Base-by-base conservation (phyloP, 1,140 invertebrate species). In the Pogonomyrmex barbatus region DNA sequence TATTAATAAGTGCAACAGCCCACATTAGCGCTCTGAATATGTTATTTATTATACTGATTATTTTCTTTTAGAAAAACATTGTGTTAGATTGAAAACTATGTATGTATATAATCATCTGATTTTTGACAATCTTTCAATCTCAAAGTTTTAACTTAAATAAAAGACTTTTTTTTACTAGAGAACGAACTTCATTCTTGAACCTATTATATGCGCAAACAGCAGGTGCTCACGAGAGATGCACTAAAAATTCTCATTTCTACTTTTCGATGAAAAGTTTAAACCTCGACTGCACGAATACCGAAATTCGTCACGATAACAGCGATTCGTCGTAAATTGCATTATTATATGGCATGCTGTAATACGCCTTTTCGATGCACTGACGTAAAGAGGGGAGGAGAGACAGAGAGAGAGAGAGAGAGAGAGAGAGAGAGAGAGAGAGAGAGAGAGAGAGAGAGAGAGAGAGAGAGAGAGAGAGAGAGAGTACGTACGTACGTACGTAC, bases 311-410 rank as follows among this genome's bases (percentile, higher is more conserved):
- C 79, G 79, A 83, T 75, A 73, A 83, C 54, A 62, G 42, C 68
- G 54, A 30, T 62, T 83, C 68, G 30, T n/a, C 68, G 79, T 83
- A 83, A 83, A 83, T 83, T 83, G 68, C 68, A 73, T 83, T 83
- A 83, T 83, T 83, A 83, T 82, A 82, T 75, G 33, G 79, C 54
- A 33, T 3, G 68, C 42, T 39, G 33, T 75, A 75, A 73, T 67
- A 82, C 79, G 79, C 67, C 79, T 82, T 45, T 73, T 82, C 79
- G 79, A 82, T 82, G 79, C 67, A 60, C 79, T 30, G 67, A 47
- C 5, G 30, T n/a, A n/a, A 12, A 71, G 42, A 71, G 4, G 39
- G 4, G 54, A 2, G 6, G 14, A 71, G 47, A 50, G 47, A 71
- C 2, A 30, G 24, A 68, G 45, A 68, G 4, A 70, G 0, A 67